Evolutionary conservation across 2,113 vertebrate genomes (phyloP).

Genomic region (Vidua chalybeata): DNA sequence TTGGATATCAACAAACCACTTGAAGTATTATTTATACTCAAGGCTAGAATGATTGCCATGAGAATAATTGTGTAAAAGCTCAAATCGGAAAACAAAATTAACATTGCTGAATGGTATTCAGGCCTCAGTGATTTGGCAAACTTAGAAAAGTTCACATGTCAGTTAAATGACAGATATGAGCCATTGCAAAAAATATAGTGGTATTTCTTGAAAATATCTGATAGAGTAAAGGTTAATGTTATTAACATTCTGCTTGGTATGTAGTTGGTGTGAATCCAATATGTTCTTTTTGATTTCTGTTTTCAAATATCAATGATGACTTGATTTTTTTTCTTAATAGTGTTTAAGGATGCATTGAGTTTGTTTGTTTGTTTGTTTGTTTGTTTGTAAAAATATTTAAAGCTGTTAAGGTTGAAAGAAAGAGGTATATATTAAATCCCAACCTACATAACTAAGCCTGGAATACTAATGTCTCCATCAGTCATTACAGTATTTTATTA

Average conservation of each 20-base stretch:
- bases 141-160: slow-evolving; percentile 68
- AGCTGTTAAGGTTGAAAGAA: neutral
- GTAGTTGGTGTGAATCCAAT: slow-evolving; percentile 59
- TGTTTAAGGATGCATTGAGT: neutral
- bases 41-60: slow-evolving; percentile 61
- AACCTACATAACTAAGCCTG: neutral
- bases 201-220: slow-evolving; percentile 63
- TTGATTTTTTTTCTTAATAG: slow-evolving; percentile 18
- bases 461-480: neutral
- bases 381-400: slow-evolving; percentile 35
- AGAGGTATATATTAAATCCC: slow-evolving; percentile 3
- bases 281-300: slow-evolving; percentile 51
- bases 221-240: slow-evolving; percentile 64
- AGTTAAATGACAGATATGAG: slow-evolving; percentile 60
- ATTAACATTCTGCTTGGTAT: slow-evolving; percentile 57
- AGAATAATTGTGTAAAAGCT: slow-evolving; percentile 63
- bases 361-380: neutral
- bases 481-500: neutral
- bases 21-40: slow-evolving; percentile 65
- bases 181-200: slow-evolving; percentile 40
- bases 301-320: slow-evolving; percentile 44
- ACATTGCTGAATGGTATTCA: slow-evolving; percentile 67
- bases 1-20: slow-evolving; percentile 59
- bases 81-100: slow-evolving; percentile 68
- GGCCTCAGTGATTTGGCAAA: slow-evolving; percentile 66